Conservation (phyloP, 2,888 invertebrate genomes). For the Drosophila mulleri region DNA sequence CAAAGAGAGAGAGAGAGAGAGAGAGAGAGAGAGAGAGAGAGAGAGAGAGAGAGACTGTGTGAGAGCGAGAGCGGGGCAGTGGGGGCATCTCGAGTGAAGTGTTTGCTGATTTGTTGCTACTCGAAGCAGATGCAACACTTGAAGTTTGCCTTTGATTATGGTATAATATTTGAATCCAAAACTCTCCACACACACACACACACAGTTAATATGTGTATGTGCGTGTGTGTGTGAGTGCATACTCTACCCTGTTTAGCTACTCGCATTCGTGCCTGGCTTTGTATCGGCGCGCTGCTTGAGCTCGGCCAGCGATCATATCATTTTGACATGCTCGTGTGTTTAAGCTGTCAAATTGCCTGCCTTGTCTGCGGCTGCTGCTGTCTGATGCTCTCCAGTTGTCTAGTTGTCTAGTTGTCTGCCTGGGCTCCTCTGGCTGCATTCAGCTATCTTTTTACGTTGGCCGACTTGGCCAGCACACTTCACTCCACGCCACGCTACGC, state of each 20-base stretch:
- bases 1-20: not conserved
- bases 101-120: constrained; percentile 45
- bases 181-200: not conserved
- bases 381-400: constrained; percentile 23
- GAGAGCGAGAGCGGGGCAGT: too few relatives aligned
- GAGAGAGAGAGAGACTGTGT: not conserved
- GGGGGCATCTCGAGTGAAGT: constrained; percentile 28
- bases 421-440: constrained; percentile 36
- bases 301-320: constrained; percentile 81
- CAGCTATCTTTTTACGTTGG: constrained; percentile 59
- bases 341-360: constrained; percentile 80
- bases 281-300: constrained; percentile 56
- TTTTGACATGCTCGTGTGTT: constrained; percentile 80
- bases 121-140: constrained; percentile 73
- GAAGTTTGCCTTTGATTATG: constrained; percentile 62
- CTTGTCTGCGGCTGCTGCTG: constrained; percentile 64
- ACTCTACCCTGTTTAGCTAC: constrained; percentile 2
- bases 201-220: too few relatives aligned
- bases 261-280: constrained; percentile 29
- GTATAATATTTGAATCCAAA: constrained; percentile 43
- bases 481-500: constrained; percentile 2
- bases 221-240: not conserved
- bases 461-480: constrained; percentile 37
- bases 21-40: not conserved
- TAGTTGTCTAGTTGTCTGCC: constrained; percentile 1